Evolutionary conservation across 2,797 vertebrate species (phyloP).

Genomic region (Poecilia gillii): DNA sequence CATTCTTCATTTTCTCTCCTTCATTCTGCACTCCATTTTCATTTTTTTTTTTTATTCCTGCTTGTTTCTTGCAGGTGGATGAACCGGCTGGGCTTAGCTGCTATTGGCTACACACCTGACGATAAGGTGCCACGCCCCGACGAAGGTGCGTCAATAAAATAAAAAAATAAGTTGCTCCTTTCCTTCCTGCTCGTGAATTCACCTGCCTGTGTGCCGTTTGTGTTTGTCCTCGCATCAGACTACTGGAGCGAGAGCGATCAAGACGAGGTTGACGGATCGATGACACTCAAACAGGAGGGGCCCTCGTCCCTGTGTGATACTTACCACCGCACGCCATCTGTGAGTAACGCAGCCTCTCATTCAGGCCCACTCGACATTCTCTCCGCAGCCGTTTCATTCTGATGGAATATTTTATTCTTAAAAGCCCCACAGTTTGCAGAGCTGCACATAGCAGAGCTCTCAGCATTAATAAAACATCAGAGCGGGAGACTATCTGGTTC

Average conservation of each 20-base stretch:
- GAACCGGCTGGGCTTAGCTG: constrained; percentile 88
- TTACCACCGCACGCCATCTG: constrained; percentile 88
- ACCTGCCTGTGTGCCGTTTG: constrained; percentile 7
- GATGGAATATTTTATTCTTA: constrained; percentile 67
- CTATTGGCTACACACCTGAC: constrained; percentile 89
- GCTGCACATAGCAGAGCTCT: constrained; percentile 53
- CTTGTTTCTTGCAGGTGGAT: constrained; percentile 83
- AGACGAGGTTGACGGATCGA: constrained; percentile 87
- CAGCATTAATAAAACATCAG: constrained; percentile 76
- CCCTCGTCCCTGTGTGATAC: constrained; percentile 84
- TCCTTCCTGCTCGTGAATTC: constrained; percentile 6
- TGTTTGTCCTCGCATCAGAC: constrained; percentile 75
- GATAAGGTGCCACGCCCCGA: constrained; percentile 89
- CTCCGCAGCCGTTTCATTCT: constrained; percentile 50
- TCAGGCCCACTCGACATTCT: constrained; percentile 19
- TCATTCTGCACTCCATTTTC: constrained; percentile 5
- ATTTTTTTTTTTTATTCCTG: not conserved
- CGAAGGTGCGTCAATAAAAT: constrained; percentile 80
- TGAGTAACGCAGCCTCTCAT: constrained; percentile 67
- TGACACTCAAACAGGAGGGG: constrained; percentile 90
- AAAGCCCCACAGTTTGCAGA: constrained; percentile 59
- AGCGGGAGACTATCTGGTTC: constrained; percentile 58
- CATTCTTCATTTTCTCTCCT: constrained; percentile 12
- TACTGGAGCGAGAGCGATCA: constrained; percentile 94
- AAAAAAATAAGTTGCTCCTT: not conserved